These are phyloP conservation scores for Apotomis capreana DNA, from an alignment of 2,888 invertebrate species.

Conservation along the genomic window DNA sequence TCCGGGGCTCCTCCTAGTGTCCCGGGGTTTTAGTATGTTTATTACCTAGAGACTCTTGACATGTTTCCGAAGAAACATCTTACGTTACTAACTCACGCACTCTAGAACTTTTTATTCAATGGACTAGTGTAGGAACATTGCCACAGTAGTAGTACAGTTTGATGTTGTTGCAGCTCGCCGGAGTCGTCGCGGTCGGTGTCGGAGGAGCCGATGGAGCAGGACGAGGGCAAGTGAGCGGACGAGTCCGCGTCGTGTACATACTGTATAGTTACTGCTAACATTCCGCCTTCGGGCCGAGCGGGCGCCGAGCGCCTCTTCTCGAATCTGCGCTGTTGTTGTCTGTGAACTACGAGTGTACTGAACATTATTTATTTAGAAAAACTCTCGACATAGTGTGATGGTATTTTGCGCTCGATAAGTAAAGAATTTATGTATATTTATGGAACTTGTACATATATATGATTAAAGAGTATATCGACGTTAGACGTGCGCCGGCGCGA, in stretches of 20 bases:
- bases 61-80: no score
- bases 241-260: not conserved
- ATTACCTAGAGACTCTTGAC: no score
- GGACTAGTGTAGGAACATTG: no score
- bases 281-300: constrained; percentile 27
- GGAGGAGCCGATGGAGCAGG: constrained; percentile 93
- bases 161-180: constrained; percentile 71
- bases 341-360: constrained; percentile 24
- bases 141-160: no score
- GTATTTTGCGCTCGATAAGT: constrained; percentile 44
- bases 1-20: no score
- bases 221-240: constrained; percentile 88
- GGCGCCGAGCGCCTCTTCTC: constrained; percentile 36
- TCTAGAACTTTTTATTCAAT: no score
- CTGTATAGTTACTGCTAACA: constrained; percentile 11
- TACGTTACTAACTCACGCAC: no score
- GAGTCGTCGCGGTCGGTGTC: constrained; percentile 87
- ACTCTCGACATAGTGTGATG: constrained; percentile 39
- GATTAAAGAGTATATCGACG: constrained; percentile 33
- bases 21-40: no score
- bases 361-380: constrained; percentile 44
- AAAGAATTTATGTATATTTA: constrained; percentile 48
- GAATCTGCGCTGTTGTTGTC: constrained; percentile 43
- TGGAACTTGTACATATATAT: constrained; percentile 36
- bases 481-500: constrained; percentile 15